Percentiles rank a stretch among this genome's conserved stretches.
Conservation (phyloP, 2,888 invertebrate genomes). For the Parochlus steinenii region DNA sequence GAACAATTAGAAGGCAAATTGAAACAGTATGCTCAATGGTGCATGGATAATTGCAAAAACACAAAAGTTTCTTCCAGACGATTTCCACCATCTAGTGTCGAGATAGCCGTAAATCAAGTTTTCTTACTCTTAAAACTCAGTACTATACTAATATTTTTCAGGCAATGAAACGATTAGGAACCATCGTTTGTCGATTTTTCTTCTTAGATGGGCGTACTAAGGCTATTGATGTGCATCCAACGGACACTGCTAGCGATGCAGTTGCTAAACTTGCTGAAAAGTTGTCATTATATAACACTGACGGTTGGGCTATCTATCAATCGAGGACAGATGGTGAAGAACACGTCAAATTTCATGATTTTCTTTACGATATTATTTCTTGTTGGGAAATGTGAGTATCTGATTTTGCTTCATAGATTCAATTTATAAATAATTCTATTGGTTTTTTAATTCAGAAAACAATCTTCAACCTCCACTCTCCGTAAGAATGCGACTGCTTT, state of each 20-base stretch:
- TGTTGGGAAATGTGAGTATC: conserved; percentile 74
- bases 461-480: conserved; percentile 33
- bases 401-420: background rate
- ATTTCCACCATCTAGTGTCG: conserved; percentile 79
- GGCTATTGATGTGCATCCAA: conserved; percentile 88
- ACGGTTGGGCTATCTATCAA: conserved; percentile 93
- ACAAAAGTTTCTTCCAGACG: conserved; percentile 66
- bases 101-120: conserved; percentile 75
- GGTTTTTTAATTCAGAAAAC: conserved; percentile 39
- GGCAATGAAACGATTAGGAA: conserved; percentile 81
- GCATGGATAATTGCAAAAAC: conserved; percentile 80
- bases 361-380: conserved; percentile 84
- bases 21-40: conserved; percentile 83
- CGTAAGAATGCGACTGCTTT: conserved; percentile 48
- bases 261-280: conserved; percentile 79
- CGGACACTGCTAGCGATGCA: conserved; percentile 84
- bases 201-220: conserved; percentile 90
- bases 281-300: conserved; percentile 61
- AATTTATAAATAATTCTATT: conserved; percentile 12
- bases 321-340: conserved; percentile 75
- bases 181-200: conserved; percentile 86
- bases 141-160: conserved; percentile 22
- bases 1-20: conserved; percentile 46
- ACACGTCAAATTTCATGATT: conserved; percentile 80
- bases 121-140: too few relatives aligned